Percentiles rank a stretch among this genome's conserved stretches.
These are phyloP conservation scores for Eospalax fontanierii DNA, from an alignment of 2,797 vertebrate genomes.

Conservation along the genomic window DNA sequence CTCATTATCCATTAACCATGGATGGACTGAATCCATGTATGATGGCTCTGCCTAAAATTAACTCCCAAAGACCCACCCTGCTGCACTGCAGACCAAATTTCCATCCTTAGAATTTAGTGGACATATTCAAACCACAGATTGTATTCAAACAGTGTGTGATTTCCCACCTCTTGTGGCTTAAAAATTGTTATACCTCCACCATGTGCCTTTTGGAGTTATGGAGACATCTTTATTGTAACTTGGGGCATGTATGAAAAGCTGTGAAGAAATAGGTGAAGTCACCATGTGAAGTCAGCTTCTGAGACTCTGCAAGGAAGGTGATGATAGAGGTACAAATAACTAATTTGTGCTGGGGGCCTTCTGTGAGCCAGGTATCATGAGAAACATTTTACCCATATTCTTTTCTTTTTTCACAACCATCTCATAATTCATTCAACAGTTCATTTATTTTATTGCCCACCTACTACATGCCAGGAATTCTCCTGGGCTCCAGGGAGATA, in stretches of 20 bases:
- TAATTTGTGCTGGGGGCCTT: not conserved
- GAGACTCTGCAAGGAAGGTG: not conserved
- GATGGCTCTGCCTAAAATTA: not conserved
- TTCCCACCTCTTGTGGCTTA: not conserved
- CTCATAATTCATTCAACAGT: slow-evolving; percentile 49
- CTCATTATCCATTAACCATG: not conserved
- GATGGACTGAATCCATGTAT: not conserved
- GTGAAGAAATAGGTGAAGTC: not conserved
- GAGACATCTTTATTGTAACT: not conserved
- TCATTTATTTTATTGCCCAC: slow-evolving; percentile 54
- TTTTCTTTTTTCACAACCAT: slow-evolving; percentile 28
- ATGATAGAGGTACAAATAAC: not conserved
- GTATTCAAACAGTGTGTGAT: not conserved
- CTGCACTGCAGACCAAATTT: not conserved
- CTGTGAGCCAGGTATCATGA: not conserved
- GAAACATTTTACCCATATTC: not conserved
- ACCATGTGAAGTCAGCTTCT: not conserved
- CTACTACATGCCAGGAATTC: slow-evolving; percentile 12
- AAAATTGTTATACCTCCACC: not conserved
- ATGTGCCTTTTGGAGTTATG: not conserved
- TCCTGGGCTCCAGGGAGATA: not conserved
- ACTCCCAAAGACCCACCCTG: not conserved
- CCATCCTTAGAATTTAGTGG: not conserved
- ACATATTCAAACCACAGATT: not conserved
- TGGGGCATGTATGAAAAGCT: not conserved